Conservation (phyloP, 1,140 invertebrate species). For the Sycophaga agraensis region DNA sequence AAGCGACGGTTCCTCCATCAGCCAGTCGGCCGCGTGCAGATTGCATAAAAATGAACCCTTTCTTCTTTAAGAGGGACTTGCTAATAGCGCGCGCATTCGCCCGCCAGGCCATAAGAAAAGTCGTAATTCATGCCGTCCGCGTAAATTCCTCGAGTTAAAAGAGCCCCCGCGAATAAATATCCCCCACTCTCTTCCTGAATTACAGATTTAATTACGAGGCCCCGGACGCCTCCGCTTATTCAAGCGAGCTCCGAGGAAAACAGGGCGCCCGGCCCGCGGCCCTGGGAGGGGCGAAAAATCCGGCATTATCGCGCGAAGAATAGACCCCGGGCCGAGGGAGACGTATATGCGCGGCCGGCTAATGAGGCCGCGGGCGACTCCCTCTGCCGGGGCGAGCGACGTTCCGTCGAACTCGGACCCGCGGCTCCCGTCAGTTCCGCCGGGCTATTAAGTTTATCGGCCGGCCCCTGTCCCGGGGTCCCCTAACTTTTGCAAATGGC, state of each 20-base stretch:
- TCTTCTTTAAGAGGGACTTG: neutral
- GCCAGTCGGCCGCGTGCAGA: no score
- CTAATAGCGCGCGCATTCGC: no score
- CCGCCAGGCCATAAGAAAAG: neutral
- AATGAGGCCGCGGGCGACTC: no score
- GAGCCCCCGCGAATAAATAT: neutral
- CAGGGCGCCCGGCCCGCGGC: no score
- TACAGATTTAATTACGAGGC: slow-evolving; percentile 6
- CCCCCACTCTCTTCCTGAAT: neutral
- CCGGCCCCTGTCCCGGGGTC: slow-evolving; percentile 40
- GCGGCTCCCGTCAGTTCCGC: slow-evolving; percentile 46
- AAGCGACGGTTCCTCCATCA: no score
- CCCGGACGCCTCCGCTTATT: neutral
- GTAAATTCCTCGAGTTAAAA: neutral
- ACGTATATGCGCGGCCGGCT: no score
- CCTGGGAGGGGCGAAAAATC: neutral
- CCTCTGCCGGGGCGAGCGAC: no score
- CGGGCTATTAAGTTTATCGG: slow-evolving; percentile 53
- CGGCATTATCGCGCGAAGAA: neutral
- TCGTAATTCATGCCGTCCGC: neutral
- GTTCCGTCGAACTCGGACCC: no score
- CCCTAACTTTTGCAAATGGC: slow-evolving; percentile 53
- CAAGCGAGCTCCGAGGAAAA: neutral
- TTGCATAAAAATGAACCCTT: no score
- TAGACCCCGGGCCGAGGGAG: no score